phyloP scores from a whole-genome alignment of 1,140 invertebrate species.

The Aleiodes sp. region DNA sequence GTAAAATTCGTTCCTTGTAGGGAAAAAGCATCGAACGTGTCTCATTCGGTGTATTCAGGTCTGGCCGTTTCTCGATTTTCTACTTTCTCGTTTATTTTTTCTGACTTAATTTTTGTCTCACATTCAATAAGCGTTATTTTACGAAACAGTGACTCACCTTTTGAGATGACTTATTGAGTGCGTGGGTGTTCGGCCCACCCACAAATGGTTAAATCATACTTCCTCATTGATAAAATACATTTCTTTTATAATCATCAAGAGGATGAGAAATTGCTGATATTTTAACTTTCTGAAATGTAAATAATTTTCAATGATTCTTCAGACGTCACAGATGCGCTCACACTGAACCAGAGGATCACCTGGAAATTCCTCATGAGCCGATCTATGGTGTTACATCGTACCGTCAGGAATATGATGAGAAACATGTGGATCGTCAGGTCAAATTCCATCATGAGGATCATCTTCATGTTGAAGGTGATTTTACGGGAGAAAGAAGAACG shows the following conservation, averaged over 20 bases:
- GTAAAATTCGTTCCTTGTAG: too few species aligned
- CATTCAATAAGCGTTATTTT: too few species aligned
- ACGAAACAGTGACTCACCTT: too few species aligned
- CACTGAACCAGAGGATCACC: constrained; percentile 69
- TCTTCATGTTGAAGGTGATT: constrained; percentile 68
- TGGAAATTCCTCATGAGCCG: constrained; percentile 68
- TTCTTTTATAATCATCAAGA: too few species aligned
- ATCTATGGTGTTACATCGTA: constrained; percentile 70
- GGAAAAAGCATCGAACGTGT: too few species aligned
- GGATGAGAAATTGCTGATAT: too few species aligned
- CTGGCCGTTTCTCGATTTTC: neutral
- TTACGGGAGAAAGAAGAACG: constrained; percentile 62
- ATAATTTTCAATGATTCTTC: constrained; percentile 41
- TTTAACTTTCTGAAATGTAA: too few species aligned
- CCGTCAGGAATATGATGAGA: constrained; percentile 73
- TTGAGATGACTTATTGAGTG: too few species aligned
- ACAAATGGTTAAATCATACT: too few species aligned
- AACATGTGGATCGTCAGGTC: constrained; percentile 66
- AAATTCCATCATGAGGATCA: constrained; percentile 65
- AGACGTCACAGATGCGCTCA: constrained; percentile 74
- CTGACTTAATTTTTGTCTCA: neutral
- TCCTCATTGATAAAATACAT: too few species aligned
- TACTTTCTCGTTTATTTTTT: too few species aligned
- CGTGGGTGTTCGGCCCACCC: too few species aligned
- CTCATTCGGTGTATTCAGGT: neutral